Conservation (phyloP, 2,888 invertebrate genomes). For the Nowickia ferox region DNA sequence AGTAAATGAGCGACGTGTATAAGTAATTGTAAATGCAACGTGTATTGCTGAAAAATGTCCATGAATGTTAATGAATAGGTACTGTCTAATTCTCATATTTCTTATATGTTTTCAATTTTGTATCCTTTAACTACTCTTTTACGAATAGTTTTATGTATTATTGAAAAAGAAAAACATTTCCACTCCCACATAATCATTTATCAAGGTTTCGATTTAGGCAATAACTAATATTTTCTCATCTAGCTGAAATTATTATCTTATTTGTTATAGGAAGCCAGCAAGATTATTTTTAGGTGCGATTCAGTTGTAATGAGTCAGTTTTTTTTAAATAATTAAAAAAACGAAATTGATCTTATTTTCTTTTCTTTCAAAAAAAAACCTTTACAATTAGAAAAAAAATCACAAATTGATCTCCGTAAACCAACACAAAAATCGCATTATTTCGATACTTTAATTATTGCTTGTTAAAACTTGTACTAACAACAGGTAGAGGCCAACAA, state of each 20-base stretch:
- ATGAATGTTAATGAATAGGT: too few relatives aligned
- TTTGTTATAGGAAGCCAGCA: background rate
- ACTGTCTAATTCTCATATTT: too few relatives aligned
- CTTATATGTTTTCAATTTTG: too few relatives aligned
- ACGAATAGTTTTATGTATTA: too few relatives aligned
- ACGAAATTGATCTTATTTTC: background rate
- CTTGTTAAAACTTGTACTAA: conserved; percentile 11
- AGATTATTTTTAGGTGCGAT: background rate
- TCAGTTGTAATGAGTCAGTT: background rate
- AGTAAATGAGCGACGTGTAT: too few relatives aligned
- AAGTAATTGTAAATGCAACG: too few relatives aligned
- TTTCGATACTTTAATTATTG: conserved; percentile 18
- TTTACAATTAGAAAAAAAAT: background rate
- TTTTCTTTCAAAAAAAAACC: background rate
- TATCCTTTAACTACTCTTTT: too few relatives aligned
- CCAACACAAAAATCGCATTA: conserved; percentile 25
- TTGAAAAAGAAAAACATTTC: too few relatives aligned
- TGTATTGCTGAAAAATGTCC: too few relatives aligned
- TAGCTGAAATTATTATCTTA: background rate
- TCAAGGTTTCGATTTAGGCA: background rate
- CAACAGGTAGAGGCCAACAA: conserved; percentile 57
- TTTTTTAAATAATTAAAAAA: background rate
- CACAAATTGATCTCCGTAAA: conserved; percentile 2
- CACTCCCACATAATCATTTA: too few relatives aligned
- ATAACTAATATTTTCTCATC: background rate